A percentile compares a stretch with the other conserved stretches of the same genome.
Conservation (phyloP, 2,113 vertebrate species). For the Cochlearius cochlearius region DNA sequence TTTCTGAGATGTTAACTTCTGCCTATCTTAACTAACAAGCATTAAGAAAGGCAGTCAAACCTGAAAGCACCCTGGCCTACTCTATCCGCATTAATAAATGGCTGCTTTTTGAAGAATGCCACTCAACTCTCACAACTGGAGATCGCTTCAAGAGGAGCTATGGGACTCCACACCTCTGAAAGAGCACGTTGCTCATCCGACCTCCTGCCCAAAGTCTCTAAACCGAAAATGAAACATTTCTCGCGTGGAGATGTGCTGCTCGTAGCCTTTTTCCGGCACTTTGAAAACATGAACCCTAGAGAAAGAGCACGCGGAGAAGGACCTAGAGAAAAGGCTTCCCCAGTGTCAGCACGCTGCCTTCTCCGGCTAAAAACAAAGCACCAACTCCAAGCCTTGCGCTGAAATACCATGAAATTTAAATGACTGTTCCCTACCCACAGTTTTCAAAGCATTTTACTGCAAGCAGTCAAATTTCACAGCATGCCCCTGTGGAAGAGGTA, state of each 20-base stretch:
- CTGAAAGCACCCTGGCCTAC: neutral
- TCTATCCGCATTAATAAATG: neutral
- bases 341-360: neutral
- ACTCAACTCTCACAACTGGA: neutral
- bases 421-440: neutral
- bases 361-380: neutral
- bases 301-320: neutral
- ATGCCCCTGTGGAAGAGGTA: neutral
- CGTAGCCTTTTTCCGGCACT: neutral
- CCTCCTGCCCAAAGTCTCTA: neutral
- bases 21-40: neutral
- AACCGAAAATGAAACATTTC: neutral
- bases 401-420: neutral
- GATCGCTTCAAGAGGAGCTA: neutral
- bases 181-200: neutral
- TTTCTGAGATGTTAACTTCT: neutral
- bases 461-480: neutral
- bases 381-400: neutral
- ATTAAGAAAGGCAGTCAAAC: neutral
- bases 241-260: neutral
- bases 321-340: neutral
- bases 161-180: neutral
- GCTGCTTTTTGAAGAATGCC: neutral
- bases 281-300: neutral
- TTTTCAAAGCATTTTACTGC: neutral